Evolutionary conservation across 2,113 vertebrate genomes (phyloP).

Genomic region (Silurus asotus): DNA sequence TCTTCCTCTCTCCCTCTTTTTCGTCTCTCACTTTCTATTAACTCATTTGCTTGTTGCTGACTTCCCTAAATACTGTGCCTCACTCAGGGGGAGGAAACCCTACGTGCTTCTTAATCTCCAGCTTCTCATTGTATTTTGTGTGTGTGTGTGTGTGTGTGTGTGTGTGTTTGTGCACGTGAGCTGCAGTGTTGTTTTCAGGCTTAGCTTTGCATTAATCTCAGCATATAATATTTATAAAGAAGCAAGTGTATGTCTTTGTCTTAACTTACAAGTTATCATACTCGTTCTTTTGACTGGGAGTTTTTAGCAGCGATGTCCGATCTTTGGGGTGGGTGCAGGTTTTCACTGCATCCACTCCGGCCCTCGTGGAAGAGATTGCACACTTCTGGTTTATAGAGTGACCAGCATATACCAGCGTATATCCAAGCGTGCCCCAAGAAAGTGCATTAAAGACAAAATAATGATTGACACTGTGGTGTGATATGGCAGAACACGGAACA

Average conservation of each 20-base stretch:
- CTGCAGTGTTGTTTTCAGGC: conserved; percentile 16
- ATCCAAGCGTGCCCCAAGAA: not conserved
- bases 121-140: not conserved
- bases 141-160: not conserved
- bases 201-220: conserved; percentile 38
- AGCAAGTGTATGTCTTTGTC: not conserved
- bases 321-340: too few relatives aligned
- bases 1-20: not conserved
- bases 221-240: not conserved
- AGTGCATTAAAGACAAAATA: not conserved
- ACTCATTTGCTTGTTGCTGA: conserved; percentile 7
- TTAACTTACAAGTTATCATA: not conserved
- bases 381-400: too few relatives aligned
- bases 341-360: too few relatives aligned
- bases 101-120: not conserved
- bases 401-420: too few relatives aligned
- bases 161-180: too few relatives aligned
- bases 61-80: not conserved
- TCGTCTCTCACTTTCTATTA: conserved; percentile 10
- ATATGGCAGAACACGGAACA: not conserved
- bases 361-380: too few relatives aligned
- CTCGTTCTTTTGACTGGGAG: not conserved
- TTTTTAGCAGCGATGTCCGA: too few relatives aligned
- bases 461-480: not conserved
- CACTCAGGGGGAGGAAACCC: not conserved